A percentile compares a stretch with the other conserved stretches of the same genome.
Evolutionary conservation across 2,888 invertebrate genomes (phyloP).

Genomic region (Hyposoter dolosus): DNA sequence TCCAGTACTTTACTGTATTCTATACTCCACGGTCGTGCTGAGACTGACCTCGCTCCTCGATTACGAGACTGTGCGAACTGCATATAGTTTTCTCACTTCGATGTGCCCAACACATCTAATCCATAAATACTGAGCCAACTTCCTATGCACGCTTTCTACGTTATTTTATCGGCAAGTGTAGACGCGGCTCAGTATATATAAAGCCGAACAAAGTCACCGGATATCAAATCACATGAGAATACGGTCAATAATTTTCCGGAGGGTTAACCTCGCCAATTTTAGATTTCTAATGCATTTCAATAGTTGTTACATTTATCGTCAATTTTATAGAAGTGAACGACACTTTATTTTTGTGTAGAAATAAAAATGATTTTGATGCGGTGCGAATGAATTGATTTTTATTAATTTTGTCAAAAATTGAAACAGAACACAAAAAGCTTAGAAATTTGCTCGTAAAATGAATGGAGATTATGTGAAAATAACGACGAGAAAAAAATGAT

Average conservation of each 20-base stretch:
- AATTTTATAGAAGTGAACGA: not conserved
- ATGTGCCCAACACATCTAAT: constrained; percentile 21
- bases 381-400: not conserved
- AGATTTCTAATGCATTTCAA: not conserved
- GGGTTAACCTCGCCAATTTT: not conserved
- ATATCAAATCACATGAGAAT: constrained; percentile 28
- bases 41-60: constrained; percentile 66
- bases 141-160: constrained; percentile 17
- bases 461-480: not conserved
- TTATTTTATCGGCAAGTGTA: constrained; percentile 5
- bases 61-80: constrained; percentile 60
- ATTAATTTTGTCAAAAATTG: not conserved
- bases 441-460: no score
- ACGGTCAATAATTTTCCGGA: not conserved
- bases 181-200: not conserved
- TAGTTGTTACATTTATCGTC: not conserved
- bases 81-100: constrained; percentile 4
- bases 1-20: constrained; percentile 35
- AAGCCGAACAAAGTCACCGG: constrained; percentile 15
- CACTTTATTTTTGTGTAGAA: not conserved
- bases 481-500: not conserved
- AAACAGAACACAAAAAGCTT: no score
- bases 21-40: constrained; percentile 53
- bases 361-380: not conserved
- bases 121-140: constrained; percentile 19